Base-by-base conservation (phyloP, 2,113 vertebrate species). In the Pardalotus punctatus region DNA sequence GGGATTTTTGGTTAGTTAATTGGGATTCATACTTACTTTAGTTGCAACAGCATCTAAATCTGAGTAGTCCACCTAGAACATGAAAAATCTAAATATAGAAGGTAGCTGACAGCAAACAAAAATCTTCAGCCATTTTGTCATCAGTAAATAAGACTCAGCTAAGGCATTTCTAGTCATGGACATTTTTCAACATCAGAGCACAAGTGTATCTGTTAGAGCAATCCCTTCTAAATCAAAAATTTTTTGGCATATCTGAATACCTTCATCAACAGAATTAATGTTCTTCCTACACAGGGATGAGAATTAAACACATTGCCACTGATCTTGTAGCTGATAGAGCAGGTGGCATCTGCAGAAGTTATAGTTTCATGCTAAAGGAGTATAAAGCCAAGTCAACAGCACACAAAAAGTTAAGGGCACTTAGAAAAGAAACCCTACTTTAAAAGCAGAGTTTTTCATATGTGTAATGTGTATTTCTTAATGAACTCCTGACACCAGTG, bases 181-280 rank as follows among this genome's bases (percentile, higher is more conserved):
- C 2, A 1, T 20, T 84, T 81, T 87, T 67, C 25, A 79, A 22
- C 31, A 60, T 43, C 33, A 64, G 42, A 86, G 47, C 40, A 53
- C 2, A 3, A 65, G 31, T 0, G 0, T 38, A 74, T 42, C 36
- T 31, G 10, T 69, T 54, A 65, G 51, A 50, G 27, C 27, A 54
- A 33, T 38, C 17, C 22, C 7, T 48, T 53, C 79, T 43, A 42
- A 62, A 72, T 57, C n/a, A 72, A 31, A 81, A 57, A 54, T 54
- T 67, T 33, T 69, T 57, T 76, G 28, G 6, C 40, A 31, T 57
- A 80, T 67, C 42, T 57, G 45, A 69, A 65, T 48, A 45, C 14
- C 25, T 82, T 82, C 66, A 53, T 23, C 43, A 58, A 72, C 24
- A 57, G 27, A 72, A 72, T 76, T 54, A 73, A 35, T 61, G 53